Percentiles rank a stretch among this genome's conserved stretches.
phyloP scores from a whole-genome alignment of 37 sponge, comb jelly and placozoan genomes.

The Chondrosia reniformis region DNA sequence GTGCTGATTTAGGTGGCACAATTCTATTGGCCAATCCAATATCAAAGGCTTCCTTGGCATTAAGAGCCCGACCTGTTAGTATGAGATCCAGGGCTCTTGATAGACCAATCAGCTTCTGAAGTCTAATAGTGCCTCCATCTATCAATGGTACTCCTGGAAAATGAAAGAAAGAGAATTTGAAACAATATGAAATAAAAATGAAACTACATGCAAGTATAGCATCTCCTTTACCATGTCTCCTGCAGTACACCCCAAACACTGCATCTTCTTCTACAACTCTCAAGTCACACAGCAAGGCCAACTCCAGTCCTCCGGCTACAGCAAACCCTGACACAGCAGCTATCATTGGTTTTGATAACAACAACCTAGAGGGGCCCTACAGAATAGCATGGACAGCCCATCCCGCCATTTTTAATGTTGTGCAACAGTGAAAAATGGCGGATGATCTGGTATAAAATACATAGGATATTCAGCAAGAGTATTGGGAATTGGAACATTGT shows the following conservation, averaged over 20 bases:
- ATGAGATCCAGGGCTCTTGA: constrained; percentile 75
- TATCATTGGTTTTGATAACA: constrained; percentile 60
- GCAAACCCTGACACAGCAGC: constrained; percentile 69
- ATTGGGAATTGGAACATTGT: too few species aligned
- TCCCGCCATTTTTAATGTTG: background rate
- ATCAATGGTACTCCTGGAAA: constrained; percentile 66
- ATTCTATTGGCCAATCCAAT: constrained; percentile 63
- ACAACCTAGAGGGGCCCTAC: constrained; percentile 53
- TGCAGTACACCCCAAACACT: constrained; percentile 62
- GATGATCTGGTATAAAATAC: background rate
- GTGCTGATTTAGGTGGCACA: constrained; percentile 40
- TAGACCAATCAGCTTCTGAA: constrained; percentile 64
- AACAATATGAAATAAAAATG: background rate
- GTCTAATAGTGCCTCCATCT: constrained; percentile 71
- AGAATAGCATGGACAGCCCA: background rate
- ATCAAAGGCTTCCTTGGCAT: constrained; percentile 44
- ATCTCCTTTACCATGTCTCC: constrained; percentile 46
- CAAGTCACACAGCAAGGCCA: constrained; percentile 66
- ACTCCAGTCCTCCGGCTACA: constrained; percentile 76
- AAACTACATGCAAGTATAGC: background rate
- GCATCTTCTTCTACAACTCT: constrained; percentile 62
- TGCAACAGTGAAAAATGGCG: background rate
- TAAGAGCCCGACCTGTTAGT: constrained; percentile 60
- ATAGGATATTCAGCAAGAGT: too few species aligned
- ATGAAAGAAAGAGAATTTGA: background rate